phyloP scores from a whole-genome alignment of 2,113 vertebrate species.

The Burhinus oedicnemus region DNA sequence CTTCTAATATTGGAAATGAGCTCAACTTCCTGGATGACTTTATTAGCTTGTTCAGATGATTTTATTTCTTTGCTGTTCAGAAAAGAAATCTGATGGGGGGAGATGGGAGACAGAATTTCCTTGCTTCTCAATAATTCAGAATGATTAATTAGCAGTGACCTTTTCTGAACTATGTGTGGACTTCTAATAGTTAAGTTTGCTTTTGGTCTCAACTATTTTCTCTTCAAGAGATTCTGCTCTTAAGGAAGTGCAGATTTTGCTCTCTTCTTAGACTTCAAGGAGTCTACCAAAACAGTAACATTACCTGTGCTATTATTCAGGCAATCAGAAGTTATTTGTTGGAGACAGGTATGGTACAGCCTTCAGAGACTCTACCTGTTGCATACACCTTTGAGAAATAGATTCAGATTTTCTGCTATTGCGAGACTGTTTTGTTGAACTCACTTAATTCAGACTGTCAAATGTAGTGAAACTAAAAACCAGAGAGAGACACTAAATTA shows the following conservation, averaged over 20 bases:
- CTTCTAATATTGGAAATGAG: conserved; percentile 50
- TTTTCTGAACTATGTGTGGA: background rate
- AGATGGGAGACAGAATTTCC: background rate
- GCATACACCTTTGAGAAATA: background rate
- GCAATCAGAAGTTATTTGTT: background rate
- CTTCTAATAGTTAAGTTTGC: background rate
- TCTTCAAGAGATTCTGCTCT: background rate
- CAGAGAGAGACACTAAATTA: background rate
- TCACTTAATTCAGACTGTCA: background rate
- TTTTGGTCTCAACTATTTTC: background rate
- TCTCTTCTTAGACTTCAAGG: background rate
- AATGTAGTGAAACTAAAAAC: background rate
- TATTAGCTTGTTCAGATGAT: conserved; percentile 2
- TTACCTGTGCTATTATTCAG: background rate
- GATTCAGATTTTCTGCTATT: background rate
- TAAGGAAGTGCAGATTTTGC: background rate
- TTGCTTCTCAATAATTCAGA: background rate
- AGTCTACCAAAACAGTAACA: background rate
- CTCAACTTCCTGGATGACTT: conserved; percentile 60
- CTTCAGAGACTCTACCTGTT: background rate
- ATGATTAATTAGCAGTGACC: background rate
- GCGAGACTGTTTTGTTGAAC: background rate
- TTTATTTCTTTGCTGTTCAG: background rate
- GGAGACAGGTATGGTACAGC: background rate
- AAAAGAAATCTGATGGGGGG: background rate